Base-by-base conservation (phyloP, 2,888 invertebrate genomes). In the Ellobium chinense region DNA sequence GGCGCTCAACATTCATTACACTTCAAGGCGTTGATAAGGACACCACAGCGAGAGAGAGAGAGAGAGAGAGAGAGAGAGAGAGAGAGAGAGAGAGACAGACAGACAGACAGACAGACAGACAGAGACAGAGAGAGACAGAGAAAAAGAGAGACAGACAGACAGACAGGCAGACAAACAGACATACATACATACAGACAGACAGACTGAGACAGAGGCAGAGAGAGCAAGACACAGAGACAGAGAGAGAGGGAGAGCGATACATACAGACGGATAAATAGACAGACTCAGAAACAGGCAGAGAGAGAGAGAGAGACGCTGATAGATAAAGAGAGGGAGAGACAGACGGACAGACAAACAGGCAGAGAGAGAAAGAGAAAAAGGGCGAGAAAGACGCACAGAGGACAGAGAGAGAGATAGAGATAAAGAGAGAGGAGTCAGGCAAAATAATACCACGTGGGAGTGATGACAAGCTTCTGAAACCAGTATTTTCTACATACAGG, bases 361-460 rank as follows among this genome's bases (percentile, higher is more conserved):
- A 56, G 27, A 24, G 56, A 24, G 34, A 56, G 60, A 60, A 36
- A 24, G 34, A 34, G 58, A 36, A 60, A 34, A 37, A 60, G 31
- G 18, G 18, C n/a, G 9, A 60, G 60, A 73, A 21, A n/a, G 27
- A 46, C 29, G 21, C 27, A 39, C n/a, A 46, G 65, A 31, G 29
- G 65, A 24, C 27, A 39, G 12, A 39, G 65, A 4, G 29, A 31
- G 34, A 62, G 54, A 36, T 60, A 73, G 73, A 31, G 37, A 39
- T 63, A 63, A 63, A 3, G 63, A 63, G n/a, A 75, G 75, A 37
- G 37, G 63, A 18, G 37, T 27, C 12, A 63, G 39, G 2, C 62
- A 36, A 14, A 73, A 27, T 31, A 73, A 60, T 60, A 73, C 39
- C 21, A 75, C 39, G 2, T 37, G 75, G 21, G 63, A 63, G 14